A percentile compares a stretch with the other conserved stretches of the same genome.
These are phyloP conservation scores for Aix galericulata DNA, from an alignment of 2,113 vertebrate genomes.

Conservation along the genomic window DNA sequence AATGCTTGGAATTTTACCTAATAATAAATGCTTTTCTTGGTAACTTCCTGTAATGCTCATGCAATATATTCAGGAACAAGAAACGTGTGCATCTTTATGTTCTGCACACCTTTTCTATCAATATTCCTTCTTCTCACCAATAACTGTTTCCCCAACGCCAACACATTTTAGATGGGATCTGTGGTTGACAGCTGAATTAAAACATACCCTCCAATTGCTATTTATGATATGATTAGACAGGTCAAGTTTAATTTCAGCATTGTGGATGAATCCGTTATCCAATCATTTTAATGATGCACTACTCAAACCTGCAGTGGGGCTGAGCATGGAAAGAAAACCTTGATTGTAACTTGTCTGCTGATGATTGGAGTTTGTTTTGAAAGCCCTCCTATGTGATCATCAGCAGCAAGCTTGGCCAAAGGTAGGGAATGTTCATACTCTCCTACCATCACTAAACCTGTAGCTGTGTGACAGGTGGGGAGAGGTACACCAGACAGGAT, in stretches of 20 bases:
- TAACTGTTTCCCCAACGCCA: neutral
- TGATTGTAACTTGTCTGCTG: slow-evolving; percentile 60
- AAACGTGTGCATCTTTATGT: neutral
- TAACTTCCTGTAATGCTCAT: neutral
- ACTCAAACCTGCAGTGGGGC: slow-evolving; percentile 16
- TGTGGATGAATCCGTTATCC: slow-evolving; percentile 28
- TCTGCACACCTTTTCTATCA: neutral
- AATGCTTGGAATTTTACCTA: neutral
- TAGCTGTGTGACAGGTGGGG: neutral
- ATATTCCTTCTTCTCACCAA: neutral
- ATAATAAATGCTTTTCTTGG: neutral
- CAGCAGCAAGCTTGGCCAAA: neutral
- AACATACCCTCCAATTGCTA: neutral
- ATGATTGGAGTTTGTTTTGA: slow-evolving; percentile 46
- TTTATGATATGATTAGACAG: neutral
- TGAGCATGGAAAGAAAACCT: slow-evolving; percentile 31
- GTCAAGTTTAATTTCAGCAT: slow-evolving; percentile 41
- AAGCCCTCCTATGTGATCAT: neutral
- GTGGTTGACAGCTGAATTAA: slow-evolving; percentile 13
- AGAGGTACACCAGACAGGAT: neutral
- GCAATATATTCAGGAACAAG: neutral
- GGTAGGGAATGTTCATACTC: neutral
- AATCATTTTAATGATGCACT: slow-evolving; percentile 61
- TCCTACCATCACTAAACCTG: neutral
- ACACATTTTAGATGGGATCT: neutral